Conservation (phyloP, 2,797 vertebrate species). For the Menidia menidia region DNA sequence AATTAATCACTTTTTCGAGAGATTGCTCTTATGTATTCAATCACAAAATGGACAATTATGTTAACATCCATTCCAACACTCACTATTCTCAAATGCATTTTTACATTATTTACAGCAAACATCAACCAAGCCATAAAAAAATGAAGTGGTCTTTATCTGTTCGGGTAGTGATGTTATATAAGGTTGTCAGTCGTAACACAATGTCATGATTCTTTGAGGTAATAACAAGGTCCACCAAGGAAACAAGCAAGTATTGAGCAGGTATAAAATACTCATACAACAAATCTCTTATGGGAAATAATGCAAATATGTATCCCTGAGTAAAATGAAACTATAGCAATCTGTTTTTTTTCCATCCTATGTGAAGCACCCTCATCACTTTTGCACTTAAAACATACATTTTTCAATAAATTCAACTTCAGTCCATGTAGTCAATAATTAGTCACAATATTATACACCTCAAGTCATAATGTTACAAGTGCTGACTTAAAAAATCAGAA, state of each 20-base stretch:
- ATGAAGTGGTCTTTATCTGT: conserved; percentile 62
- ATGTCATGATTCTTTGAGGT: conserved; percentile 63
- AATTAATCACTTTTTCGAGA: background rate
- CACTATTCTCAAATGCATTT: conserved; percentile 47
- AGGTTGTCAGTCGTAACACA: conserved; percentile 70
- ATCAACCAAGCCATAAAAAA: conserved; percentile 55
- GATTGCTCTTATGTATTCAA: conserved; percentile 17
- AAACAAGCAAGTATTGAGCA: conserved; percentile 32
- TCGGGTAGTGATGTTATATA: conserved; percentile 53
- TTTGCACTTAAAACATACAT: background rate
- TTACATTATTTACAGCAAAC: conserved; percentile 60
- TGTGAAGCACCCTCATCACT: background rate
- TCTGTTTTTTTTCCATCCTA: conserved; percentile 21
- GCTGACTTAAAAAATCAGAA: no score
- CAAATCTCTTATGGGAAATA: conserved; percentile 60
- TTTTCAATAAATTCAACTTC: no score
- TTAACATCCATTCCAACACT: conserved; percentile 28
- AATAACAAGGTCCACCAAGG: conserved; percentile 48
- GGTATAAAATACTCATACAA: conserved; percentile 15
- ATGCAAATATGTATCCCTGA: conserved; percentile 46
- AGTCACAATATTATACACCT: no score
- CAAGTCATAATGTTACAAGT: no score
- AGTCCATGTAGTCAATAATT: no score
- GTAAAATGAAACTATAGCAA: conserved; percentile 25
- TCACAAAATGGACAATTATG: conserved; percentile 27